Percentiles rank a stretch among this genome's conserved stretches.
Conservation (phyloP, 2,113 vertebrate species). For the Dolichotis patagonum region DNA sequence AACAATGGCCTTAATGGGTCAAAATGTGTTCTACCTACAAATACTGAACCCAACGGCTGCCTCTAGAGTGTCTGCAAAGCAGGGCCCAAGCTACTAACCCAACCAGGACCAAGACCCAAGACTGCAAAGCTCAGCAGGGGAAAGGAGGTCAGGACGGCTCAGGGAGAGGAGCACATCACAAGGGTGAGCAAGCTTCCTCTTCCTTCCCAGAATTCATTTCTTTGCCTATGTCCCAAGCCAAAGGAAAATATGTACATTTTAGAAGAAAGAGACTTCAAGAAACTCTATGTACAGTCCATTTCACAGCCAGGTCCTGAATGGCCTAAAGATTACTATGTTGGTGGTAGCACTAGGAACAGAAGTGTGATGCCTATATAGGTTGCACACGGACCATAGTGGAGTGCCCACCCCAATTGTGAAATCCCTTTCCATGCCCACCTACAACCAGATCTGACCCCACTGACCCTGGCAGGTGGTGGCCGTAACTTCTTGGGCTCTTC, state of each 20-base stretch:
- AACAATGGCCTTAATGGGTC: background rate
- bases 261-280: background rate
- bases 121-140: background rate
- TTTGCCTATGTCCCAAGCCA: background rate
- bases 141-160: background rate
- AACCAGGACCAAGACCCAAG: background rate
- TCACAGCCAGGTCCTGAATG: background rate
- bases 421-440: background rate
- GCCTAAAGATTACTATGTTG: background rate
- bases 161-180: background rate
- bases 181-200: background rate
- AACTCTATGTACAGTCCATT: background rate
- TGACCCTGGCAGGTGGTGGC: constrained; percentile 84
- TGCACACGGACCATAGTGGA: rapidly evolving
- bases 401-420: background rate
- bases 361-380: background rate
- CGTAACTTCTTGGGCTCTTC: constrained; percentile 88
- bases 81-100: background rate
- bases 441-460: background rate
- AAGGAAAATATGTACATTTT: background rate
- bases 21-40: background rate
- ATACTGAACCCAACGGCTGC: background rate
- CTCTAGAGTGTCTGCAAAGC: background rate
- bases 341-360: background rate
- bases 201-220: background rate